These are phyloP conservation scores for Drosophila mauritiana DNA, from an alignment of 1,140 invertebrate genomes.

Conservation along the genomic window DNA sequence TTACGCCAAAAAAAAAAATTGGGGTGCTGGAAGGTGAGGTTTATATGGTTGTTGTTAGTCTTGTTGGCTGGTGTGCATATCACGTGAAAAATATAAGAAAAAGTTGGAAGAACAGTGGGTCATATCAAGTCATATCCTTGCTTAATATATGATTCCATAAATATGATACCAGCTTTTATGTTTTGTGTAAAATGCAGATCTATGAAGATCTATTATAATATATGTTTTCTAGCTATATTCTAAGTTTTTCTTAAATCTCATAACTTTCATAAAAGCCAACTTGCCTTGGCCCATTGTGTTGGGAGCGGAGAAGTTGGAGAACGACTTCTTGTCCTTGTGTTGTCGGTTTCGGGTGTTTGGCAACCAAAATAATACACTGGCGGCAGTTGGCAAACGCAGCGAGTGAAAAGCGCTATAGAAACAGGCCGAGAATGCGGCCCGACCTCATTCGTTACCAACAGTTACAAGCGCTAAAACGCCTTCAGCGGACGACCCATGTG, in stretches of 20 bases:
- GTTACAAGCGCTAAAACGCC: conserved; percentile 75
- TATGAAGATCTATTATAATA: too few relatives aligned
- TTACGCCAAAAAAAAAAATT: conserved; percentile 43
- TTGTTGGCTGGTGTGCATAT: conserved; percentile 46
- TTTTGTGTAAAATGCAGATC: too few relatives aligned
- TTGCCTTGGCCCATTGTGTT: conserved; percentile 16
- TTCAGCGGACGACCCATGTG: conserved; percentile 49
- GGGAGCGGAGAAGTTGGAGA: neutral
- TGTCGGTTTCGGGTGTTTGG: conserved; percentile 73
- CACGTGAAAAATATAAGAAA: conserved; percentile 32
- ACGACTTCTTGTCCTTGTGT: conserved; percentile 64
- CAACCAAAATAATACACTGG: conserved; percentile 67
- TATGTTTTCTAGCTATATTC: too few relatives aligned
- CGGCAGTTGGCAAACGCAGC: conserved; percentile 37
- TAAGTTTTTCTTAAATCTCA: too few relatives aligned
- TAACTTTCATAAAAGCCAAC: too few relatives aligned
- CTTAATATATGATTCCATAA: too few relatives aligned
- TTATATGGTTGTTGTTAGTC: conserved; percentile 43
- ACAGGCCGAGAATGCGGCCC: conserved; percentile 38
- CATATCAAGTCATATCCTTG: too few relatives aligned
- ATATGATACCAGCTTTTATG: too few relatives aligned
- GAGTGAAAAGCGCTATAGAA: conserved; percentile 53
- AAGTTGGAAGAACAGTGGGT: conserved; percentile 16
- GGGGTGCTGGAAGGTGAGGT: conserved; percentile 5
- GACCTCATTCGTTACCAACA: conserved; percentile 80